Conservation (phyloP, 2,888 invertebrate genomes). For the Neocrepidodera transversa region DNA sequence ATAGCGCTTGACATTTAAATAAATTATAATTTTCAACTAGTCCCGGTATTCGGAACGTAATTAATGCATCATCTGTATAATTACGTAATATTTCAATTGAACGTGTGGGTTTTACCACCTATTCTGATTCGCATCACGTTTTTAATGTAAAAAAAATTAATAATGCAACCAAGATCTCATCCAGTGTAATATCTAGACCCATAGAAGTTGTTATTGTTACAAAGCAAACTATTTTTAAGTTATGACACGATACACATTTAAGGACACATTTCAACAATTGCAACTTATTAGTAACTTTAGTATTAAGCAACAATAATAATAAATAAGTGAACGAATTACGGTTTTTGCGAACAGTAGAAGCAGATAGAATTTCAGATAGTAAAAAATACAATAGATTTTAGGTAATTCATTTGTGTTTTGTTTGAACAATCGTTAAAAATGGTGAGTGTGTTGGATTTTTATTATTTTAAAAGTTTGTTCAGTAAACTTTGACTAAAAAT, state of each 20-base stretch:
- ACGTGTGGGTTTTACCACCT: slow-evolving; percentile 13
- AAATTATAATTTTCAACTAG: too few relatives aligned
- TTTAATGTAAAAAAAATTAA: slow-evolving; percentile 21
- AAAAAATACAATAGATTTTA: not conserved
- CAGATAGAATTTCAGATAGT: slow-evolving; percentile 1
- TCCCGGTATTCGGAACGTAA: too few relatives aligned
- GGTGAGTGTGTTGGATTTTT: slow-evolving; percentile 13
- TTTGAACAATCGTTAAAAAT: slow-evolving; percentile 3
- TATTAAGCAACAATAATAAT: slow-evolving; percentile 15
- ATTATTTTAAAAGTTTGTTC: not conserved
- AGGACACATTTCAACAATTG: slow-evolving; percentile 29
- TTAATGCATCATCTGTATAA: slow-evolving; percentile 4
- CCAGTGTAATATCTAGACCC: slow-evolving; percentile 16
- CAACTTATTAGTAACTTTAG: slow-evolving; percentile 28
- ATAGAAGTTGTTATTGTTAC: slow-evolving; percentile 32
- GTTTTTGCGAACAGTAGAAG: not conserved
- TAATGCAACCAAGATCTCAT: not conserved
- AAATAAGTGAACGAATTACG: slow-evolving; percentile 16
- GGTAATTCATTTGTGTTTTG: not conserved
- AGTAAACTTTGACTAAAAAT: too few relatives aligned
- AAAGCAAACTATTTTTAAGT: slow-evolving; percentile 41
- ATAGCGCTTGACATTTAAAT: too few relatives aligned
- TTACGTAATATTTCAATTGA: slow-evolving; percentile 18
- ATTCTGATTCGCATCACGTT: slow-evolving; percentile 21
- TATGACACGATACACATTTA: slow-evolving; percentile 34